Percentiles rank a stretch among this genome's conserved stretches.
Conservation (phyloP, 2,888 invertebrate species). For the Schizotus pectinicornis region DNA sequence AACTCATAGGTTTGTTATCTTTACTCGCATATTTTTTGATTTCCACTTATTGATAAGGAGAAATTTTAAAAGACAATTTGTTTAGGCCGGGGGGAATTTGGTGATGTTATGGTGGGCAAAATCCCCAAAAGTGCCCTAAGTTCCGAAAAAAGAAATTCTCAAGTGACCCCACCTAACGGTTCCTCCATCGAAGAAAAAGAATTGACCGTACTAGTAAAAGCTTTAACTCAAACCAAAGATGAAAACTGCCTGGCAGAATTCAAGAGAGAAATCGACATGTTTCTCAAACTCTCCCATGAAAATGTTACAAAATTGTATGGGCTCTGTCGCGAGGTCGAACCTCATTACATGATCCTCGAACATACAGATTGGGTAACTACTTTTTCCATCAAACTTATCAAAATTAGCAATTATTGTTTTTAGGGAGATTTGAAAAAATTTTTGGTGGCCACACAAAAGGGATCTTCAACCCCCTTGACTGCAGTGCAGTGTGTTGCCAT, state of each 20-base stretch:
- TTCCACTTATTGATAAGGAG: too few relatives aligned
- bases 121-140: slow-evolving; percentile 46
- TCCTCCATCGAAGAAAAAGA: slow-evolving; percentile 56
- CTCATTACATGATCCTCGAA: slow-evolving; percentile 87
- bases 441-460: slow-evolving; percentile 70
- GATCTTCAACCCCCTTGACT: slow-evolving; percentile 67
- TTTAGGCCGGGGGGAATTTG: slow-evolving; percentile 80
- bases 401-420: slow-evolving; percentile 26
- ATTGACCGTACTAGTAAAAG: slow-evolving; percentile 74
- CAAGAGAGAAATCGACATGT: slow-evolving; percentile 86
- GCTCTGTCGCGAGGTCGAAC: slow-evolving; percentile 82
- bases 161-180: slow-evolving; percentile 36
- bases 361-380: slow-evolving; percentile 88
- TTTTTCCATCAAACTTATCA: background rate
- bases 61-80: too few relatives aligned
- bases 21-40: too few relatives aligned
- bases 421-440: slow-evolving; percentile 94
- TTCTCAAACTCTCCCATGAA: slow-evolving; percentile 81
- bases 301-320: slow-evolving; percentile 81
- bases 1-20: slow-evolving; percentile 59
- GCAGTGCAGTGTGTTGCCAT: slow-evolving; percentile 71
- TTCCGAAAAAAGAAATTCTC: slow-evolving; percentile 47
- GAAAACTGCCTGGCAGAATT: slow-evolving; percentile 82
- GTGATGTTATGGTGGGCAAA: slow-evolving; percentile 85
- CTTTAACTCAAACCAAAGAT: slow-evolving; percentile 77